phyloP scores from a whole-genome alignment of 1,140 invertebrate species.

The Drosophila bocqueti region DNA sequence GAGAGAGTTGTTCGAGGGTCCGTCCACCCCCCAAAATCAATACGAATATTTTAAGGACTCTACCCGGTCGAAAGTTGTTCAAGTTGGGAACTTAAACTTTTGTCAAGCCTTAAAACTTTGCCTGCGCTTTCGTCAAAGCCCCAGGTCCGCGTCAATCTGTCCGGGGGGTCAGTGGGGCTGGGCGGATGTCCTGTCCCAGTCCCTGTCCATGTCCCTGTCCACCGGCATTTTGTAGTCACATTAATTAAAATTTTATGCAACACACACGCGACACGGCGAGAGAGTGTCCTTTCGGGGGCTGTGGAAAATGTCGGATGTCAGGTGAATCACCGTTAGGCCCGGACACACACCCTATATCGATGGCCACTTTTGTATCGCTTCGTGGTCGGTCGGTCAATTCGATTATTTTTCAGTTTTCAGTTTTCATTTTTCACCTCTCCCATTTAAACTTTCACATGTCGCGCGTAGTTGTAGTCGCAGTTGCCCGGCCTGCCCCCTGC shows the following conservation, averaged over 20 bases:
- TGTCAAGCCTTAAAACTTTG: conserved; percentile 10
- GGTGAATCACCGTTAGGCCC: conserved; percentile 61
- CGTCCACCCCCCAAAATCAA: conserved; percentile 11
- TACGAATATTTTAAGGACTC: conserved; percentile 19
- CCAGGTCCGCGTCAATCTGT: not conserved
- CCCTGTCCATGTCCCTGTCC: not conserved
- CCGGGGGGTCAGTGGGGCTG: conserved; percentile 13
- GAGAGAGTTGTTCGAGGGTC: conserved; percentile 22
- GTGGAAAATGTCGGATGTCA: conserved; percentile 58
- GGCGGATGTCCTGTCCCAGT: not conserved
- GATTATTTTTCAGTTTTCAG: conserved; percentile 77
- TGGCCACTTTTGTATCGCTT: conserved; percentile 45
- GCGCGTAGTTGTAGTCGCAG: conserved; percentile 33
- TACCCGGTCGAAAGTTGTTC: not conserved
- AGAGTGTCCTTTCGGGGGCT: conserved; percentile 26
- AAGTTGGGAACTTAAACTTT: conserved; percentile 19
- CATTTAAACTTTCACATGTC: conserved; percentile 80
- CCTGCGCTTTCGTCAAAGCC: conserved; percentile 25
- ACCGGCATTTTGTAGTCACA: conserved; percentile 65
- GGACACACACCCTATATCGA: conserved; percentile 11
- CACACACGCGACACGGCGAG: conserved; percentile 41
- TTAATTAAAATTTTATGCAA: conserved; percentile 79
- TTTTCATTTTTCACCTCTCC: conserved; percentile 61
- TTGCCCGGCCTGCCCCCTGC: conserved; percentile 7
- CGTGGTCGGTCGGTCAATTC: conserved; percentile 72